Evolutionary conservation across 64 coral and sea anemone species (phyloP), one percentile per base, ranked within the genome.

Genomic region (Porites lutea): DNA sequence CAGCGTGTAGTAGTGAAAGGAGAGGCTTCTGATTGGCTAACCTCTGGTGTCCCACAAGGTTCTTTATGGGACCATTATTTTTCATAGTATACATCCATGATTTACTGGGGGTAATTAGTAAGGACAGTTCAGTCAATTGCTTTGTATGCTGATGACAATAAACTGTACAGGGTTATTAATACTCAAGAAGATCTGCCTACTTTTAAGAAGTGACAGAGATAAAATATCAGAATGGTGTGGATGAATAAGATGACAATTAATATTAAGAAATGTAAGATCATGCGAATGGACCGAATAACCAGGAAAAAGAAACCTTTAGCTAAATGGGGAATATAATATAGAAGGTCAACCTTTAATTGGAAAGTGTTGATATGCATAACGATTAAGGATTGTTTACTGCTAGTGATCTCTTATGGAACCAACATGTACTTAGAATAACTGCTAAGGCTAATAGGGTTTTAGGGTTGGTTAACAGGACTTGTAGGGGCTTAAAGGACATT

Each of bases 81-180:
- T 55, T 55, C 53, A 55, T 55, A 55, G 53, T 55, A 55, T 55
- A 55, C 53, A 55, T 55, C 53, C 5, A 55, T 55, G 53, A 55
- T 55, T 55, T 55, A 55, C 53, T 11, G 5, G 53, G 53, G 53
- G 5, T 11, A 7, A 55, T 55, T 55, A 55, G 53, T 55, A 55
- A 55, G 53, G 53, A 55, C 53, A 88, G 70, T 52, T 51, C 70
- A 37, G 27, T 37, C 27, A 75, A 88, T 74, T 52, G 86, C 69
- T 46, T 88, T 88, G 51, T 88, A 88, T 88, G 86, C 48, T 58
- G 86, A 88, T 58, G 70, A 88, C 52, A 74, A 70, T 48, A 88
- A 88, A 68, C 12, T 75, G 70, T 88, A 50, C 13, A 75, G 86
- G 19, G 46, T 74, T 3, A 75, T 60, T 52, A 88, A 59, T 49